These are phyloP conservation scores for Brachyistius frenatus DNA, from an alignment of 2,113 vertebrate species.

Conservation along the genomic window DNA sequence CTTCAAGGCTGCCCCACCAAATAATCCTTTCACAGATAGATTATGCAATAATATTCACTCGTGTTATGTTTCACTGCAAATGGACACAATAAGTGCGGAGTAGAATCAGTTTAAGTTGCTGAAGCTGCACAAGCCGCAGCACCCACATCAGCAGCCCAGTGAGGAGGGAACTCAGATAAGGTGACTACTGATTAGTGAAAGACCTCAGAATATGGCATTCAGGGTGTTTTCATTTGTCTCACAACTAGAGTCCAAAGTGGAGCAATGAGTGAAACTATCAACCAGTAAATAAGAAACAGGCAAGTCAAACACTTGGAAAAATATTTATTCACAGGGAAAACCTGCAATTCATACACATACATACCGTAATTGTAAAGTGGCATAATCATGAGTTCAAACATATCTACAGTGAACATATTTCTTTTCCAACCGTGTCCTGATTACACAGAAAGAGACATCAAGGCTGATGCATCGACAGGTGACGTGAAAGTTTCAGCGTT, in stretches of 20 bases:
- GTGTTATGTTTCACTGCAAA: no score
- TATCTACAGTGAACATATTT: conserved; percentile 51
- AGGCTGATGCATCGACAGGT: background rate
- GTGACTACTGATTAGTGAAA: conserved; percentile 3
- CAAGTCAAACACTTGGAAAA: conserved; percentile 31
- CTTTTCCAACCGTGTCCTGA: background rate
- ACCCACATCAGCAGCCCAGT: conserved; percentile 17
- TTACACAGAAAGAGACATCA: background rate
- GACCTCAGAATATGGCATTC: background rate
- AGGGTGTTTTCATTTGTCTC: background rate
- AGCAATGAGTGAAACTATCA: background rate
- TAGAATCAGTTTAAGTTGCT: background rate
- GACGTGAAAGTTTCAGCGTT: background rate
- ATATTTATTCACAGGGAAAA: conserved; percentile 67
- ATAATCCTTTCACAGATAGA: background rate
- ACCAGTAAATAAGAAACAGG: background rate
- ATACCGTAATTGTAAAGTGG: background rate
- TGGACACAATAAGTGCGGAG: background rate
- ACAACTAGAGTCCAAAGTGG: background rate
- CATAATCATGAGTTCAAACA: conserved; percentile 21
- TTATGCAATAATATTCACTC: background rate
- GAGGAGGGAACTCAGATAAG: conserved; percentile 1
- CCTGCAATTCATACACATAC: conserved; percentile 14
- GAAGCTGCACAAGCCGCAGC: background rate
- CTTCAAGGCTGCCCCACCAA: no score